Percentiles rank a stretch among this genome's conserved stretches.
These are phyloP conservation scores for Lates calcarifer DNA, from an alignment of 2,113 vertebrate genomes.

Conservation along the genomic window DNA sequence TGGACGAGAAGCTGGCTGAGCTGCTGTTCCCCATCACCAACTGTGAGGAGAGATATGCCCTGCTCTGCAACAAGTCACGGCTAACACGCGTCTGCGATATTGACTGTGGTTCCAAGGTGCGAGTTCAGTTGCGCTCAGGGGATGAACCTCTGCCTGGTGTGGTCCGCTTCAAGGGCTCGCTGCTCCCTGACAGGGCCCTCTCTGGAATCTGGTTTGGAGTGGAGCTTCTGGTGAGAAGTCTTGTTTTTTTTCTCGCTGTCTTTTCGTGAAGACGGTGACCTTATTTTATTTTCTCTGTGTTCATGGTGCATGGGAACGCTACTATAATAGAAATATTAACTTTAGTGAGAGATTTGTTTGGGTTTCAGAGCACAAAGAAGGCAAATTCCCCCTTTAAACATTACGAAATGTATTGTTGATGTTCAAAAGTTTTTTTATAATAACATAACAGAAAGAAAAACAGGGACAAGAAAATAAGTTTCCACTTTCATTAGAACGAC, in stretches of 20 bases:
- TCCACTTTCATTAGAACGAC: neutral
- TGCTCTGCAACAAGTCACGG: conserved; percentile 90
- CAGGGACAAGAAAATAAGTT: neutral
- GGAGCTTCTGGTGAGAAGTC: conserved; percentile 93
- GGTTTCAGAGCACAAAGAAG: neutral
- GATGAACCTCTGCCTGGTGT: conserved; percentile 95
- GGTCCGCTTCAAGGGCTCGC: conserved; percentile 94
- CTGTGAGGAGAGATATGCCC: conserved; percentile 93
- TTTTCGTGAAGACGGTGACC: neutral
- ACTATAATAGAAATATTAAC: neutral
- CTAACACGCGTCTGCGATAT: conserved; percentile 91
- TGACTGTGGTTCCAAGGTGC: conserved; percentile 93
- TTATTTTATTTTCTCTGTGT: neutral
- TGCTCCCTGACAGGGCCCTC: conserved; percentile 92
- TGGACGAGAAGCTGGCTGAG: conserved; percentile 94
- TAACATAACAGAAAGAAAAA: neutral
- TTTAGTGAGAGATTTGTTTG: neutral
- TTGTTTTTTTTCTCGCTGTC: neutral
- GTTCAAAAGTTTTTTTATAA: neutral
- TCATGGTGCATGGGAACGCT: neutral
- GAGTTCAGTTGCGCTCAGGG: conserved; percentile 93
- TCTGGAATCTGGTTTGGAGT: conserved; percentile 98
- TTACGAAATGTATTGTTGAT: neutral
- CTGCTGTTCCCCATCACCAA: conserved; percentile 97
- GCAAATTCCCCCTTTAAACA: neutral